A percentile compares a stretch with the other conserved stretches of the same genome.
Evolutionary conservation across 2,797 vertebrate genomes (phyloP).

Genomic region (Harpia harpyja): DNA sequence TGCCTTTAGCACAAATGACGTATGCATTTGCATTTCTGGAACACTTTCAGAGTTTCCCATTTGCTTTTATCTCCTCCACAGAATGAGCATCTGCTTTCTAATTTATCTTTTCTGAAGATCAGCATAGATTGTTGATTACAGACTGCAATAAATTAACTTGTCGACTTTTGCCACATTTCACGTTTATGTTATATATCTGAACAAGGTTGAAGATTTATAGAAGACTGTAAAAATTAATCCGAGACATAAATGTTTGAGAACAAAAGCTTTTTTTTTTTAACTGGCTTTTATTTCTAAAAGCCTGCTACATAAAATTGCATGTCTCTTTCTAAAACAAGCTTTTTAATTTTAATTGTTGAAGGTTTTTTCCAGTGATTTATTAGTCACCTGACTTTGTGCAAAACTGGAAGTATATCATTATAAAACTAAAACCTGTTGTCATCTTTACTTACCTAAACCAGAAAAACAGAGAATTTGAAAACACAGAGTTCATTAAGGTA

Average conservation of each 20-base stretch:
- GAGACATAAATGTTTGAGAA: not conserved
- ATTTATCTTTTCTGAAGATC: slow-evolving; percentile 51
- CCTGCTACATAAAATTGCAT: not conserved
- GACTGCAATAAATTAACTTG: slow-evolving; percentile 54
- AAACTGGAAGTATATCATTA: not conserved
- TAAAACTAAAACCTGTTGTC: not conserved
- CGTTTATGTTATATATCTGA: not conserved
- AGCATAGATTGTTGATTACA: not conserved
- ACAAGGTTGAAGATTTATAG: slow-evolving; percentile 30
- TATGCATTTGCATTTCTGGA: slow-evolving; percentile 60
- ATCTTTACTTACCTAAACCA: not conserved
- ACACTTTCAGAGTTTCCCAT: slow-evolving; percentile 7
- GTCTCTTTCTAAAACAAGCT: not conserved
- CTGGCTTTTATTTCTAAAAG: not conserved
- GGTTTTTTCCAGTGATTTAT: not conserved
- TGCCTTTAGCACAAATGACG: slow-evolving; percentile 52
- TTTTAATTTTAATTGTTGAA: not conserved
- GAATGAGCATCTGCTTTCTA: slow-evolving; percentile 3
- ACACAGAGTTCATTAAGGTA: not conserved
- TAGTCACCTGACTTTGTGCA: not conserved
- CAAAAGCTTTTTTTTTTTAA: not conserved
- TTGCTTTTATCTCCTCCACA: slow-evolving; percentile 49
- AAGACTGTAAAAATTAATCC: slow-evolving; percentile 1
- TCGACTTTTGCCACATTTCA: slow-evolving; percentile 24
- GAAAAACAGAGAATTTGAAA: not conserved